Conservation (phyloP, 2,113 vertebrate species). For the Centropus bengalensis region DNA sequence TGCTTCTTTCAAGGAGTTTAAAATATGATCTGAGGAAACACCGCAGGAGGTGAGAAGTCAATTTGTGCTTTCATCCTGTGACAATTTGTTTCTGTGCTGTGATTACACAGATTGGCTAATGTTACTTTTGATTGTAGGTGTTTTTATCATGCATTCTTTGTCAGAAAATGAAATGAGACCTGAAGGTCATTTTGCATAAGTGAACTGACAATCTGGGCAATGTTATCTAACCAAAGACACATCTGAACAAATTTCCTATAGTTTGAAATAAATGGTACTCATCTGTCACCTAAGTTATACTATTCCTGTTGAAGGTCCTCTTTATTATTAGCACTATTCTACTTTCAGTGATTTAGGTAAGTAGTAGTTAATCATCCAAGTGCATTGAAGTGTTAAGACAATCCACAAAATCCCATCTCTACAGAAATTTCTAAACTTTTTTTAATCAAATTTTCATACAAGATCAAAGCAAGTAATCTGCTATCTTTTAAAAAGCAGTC, state of each 20-base stretch:
- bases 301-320: background rate
- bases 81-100: background rate
- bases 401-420: background rate
- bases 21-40: constrained; percentile 23
- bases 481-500: background rate
- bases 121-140: background rate
- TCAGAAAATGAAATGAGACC: background rate
- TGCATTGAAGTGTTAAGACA: background rate
- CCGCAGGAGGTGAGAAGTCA: background rate
- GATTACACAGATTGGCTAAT: background rate
- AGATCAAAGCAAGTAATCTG: background rate
- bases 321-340: background rate
- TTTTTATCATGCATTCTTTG: background rate
- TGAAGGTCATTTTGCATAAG: background rate
- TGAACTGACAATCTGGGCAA: background rate
- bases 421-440: background rate
- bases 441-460: background rate
- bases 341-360: background rate
- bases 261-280: background rate
- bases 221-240: background rate
- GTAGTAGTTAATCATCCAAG: background rate
- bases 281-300: background rate
- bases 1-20: background rate
- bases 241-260: background rate
- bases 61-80: background rate